Percentiles rank a stretch among this genome's conserved stretches.
Evolutionary conservation across 2,888 invertebrate species (phyloP).

Genomic region (Callyntrura sp.): DNA sequence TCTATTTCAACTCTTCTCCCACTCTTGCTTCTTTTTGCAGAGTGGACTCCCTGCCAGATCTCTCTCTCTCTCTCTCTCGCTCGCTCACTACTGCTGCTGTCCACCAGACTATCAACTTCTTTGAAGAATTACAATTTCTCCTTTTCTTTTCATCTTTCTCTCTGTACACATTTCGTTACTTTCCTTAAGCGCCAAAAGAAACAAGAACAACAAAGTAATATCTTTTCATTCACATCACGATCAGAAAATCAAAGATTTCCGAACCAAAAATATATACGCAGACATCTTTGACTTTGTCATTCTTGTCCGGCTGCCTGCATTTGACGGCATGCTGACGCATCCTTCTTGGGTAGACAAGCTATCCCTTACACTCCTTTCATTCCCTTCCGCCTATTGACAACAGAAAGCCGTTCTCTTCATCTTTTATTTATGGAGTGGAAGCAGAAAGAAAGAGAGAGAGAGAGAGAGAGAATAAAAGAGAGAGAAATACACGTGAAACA

Average conservation of each 20-base stretch:
- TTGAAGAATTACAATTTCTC: conserved; percentile 32
- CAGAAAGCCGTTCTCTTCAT: conserved; percentile 6
- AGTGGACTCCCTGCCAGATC: conserved; percentile 15
- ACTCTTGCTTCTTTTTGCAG: background rate
- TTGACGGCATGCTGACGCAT: background rate
- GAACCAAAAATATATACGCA: background rate
- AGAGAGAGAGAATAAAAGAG: no score
- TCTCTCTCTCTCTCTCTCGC: no score
- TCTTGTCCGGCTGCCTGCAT: background rate
- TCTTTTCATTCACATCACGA: background rate
- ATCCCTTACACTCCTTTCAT: background rate
- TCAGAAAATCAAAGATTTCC: background rate
- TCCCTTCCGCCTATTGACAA: background rate
- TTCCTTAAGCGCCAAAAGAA: background rate
- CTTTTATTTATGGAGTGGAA: conserved; percentile 14
- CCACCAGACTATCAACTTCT: conserved; percentile 19
- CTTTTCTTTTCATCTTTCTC: background rate
- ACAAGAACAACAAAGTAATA: conserved; percentile 34
- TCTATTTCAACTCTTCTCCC: conserved; percentile 15
- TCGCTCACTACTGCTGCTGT: no score
- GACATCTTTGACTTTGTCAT: background rate
- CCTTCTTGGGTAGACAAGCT: background rate
- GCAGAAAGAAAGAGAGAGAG: no score
- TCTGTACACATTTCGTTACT: background rate
- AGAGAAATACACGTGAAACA: no score